These are phyloP conservation scores for Drosophila micromelanica DNA, from an alignment of 1,140 invertebrate genomes.

Conservation along the genomic window DNA sequence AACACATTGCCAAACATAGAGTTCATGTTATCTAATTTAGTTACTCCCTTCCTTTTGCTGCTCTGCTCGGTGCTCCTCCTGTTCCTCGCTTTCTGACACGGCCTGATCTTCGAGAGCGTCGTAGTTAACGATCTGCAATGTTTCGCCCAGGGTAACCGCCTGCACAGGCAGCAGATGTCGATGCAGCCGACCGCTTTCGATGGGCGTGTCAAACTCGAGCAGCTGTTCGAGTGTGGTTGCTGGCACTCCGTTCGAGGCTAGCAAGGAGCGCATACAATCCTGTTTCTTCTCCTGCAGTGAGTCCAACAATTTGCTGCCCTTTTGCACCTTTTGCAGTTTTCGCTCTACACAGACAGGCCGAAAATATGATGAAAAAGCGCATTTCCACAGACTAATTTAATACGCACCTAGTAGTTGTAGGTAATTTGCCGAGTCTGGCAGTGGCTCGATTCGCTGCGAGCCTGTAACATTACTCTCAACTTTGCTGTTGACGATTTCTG, in stretches of 20 bases:
- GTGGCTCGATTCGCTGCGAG: slow-evolving; percentile 61
- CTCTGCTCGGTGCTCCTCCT: slow-evolving; percentile 3
- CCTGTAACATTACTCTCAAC: slow-evolving; percentile 24
- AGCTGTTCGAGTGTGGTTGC: slow-evolving; percentile 56
- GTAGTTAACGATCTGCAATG: slow-evolving; percentile 85
- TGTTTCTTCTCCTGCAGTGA: slow-evolving; percentile 85
- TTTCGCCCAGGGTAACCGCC: slow-evolving; percentile 85
- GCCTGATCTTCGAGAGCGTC: slow-evolving; percentile 80
- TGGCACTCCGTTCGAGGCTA: slow-evolving; percentile 65
- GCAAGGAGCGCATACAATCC: slow-evolving; percentile 84
- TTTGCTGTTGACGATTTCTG: slow-evolving; percentile 12
- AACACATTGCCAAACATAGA: slow-evolving; percentile 83
- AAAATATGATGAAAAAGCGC: background rate
- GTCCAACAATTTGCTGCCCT: slow-evolving; percentile 84
- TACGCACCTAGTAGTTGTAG: slow-evolving; percentile 64
- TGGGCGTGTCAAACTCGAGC: slow-evolving; percentile 83
- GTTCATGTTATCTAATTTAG: slow-evolving; percentile 55
- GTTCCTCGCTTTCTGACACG: slow-evolving; percentile 19
- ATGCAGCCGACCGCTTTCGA: slow-evolving; percentile 79
- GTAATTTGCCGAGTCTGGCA: slow-evolving; percentile 82
- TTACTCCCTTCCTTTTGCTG: slow-evolving; percentile 22
- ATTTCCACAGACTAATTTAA: background rate
- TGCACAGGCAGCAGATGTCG: slow-evolving; percentile 85
- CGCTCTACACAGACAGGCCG: slow-evolving; percentile 68
- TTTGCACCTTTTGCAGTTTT: slow-evolving; percentile 85